Percentiles rank a stretch among this genome's conserved stretches.
Evolutionary conservation across 2,113 vertebrate species (phyloP).

Genomic region (Saguinus midas): DNA sequence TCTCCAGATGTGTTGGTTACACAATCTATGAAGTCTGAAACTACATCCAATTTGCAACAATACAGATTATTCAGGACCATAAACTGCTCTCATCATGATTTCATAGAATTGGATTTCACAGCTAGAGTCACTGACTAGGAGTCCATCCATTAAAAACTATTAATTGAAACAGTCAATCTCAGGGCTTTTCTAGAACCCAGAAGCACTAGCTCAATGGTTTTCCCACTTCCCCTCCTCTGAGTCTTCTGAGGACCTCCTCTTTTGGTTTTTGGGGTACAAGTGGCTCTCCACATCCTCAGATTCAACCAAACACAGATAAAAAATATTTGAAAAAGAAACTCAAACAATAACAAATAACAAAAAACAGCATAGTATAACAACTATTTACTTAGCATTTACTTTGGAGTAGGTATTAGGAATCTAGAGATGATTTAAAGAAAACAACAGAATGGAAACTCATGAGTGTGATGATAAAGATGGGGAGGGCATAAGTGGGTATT

Average conservation of each 20-base stretch:
- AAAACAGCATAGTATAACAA: not conserved
- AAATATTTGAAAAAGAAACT: not conserved
- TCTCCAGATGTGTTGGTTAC: not conserved
- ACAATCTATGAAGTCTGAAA: not conserved
- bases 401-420: not conserved
- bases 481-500: not conserved
- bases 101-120: not conserved
- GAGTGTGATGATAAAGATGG: not conserved
- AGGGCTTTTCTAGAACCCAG: not conserved
- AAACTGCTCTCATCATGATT: not conserved
- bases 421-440: not conserved
- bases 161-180: not conserved
- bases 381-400: not conserved
- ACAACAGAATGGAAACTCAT: not conserved
- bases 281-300: not conserved
- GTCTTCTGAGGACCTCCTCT: fast-evolving
- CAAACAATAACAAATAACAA: not conserved
- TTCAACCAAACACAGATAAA: not conserved
- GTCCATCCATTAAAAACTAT: not conserved
- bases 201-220: not conserved
- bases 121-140: not conserved
- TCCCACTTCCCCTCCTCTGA: not conserved
- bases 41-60: not conserved
- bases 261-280: not conserved
- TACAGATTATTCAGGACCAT: not conserved